Base-by-base conservation (phyloP, 1,140 invertebrate genomes). In the Drosophila varians region DNA sequence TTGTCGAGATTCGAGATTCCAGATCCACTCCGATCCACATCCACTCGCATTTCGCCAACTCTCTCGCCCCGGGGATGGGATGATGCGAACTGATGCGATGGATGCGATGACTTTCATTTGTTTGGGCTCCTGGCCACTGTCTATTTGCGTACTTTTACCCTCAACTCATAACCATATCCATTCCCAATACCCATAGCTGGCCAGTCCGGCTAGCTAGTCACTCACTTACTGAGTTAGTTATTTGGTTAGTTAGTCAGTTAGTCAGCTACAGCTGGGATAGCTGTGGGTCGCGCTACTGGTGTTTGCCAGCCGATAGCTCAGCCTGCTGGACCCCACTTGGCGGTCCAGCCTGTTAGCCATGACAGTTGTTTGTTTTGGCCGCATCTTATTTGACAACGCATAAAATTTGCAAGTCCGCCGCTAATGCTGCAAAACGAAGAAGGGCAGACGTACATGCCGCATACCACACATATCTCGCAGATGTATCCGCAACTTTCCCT, bases 71-170 rank as follows among this genome's bases (percentile, higher is more conserved):
- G 36, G 46, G 64, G 68, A 58, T 60, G 68, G 14, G 55, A 64
- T 66, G 73, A 65, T 80, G 7, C 8, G 1, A 42, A 14, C 5
- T 16, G 38, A 18, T 42, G 28, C 28, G 28, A 31, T 31, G 38
- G 28, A 31, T 31, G 38, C 38, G 38, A 8, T 42, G 82, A 86
- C 80, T 86, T 86, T 86, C 80, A 87, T 86, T 87, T 87, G 74
- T 31, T 54, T 55, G 49, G 42, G 53, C 77, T 79, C 72, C 56
- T 78, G 75, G 47, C 18, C 57, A 47, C 51, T 51, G 54, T 73
- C 61, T 87, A 88, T 87, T 87, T 87, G 82, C 74, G 54, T 75
- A 87, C 82, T 87, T 87, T 87, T 87, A 87, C 83, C 70, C 38
- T 31, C 38, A 42, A 18, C 38, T 18, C 16, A 42, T 9, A 8